Evolutionary conservation across 1,140 invertebrate species (phyloP).

Genomic region (Caenorhabditis briggsae): DNA sequence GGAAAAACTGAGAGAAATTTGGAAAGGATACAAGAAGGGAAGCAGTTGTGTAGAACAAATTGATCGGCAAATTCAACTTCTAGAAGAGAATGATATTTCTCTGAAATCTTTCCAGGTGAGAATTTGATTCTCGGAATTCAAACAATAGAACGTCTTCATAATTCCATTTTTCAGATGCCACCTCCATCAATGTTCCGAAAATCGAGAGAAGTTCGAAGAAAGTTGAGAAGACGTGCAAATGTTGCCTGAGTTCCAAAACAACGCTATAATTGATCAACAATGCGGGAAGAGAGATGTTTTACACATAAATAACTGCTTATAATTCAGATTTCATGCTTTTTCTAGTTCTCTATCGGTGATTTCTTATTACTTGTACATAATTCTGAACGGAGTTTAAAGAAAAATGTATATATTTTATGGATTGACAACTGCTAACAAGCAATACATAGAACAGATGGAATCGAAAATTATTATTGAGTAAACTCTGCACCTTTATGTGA

Average conservation of each 20-base stretch:
- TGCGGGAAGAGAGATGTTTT: slow-evolving; percentile 44
- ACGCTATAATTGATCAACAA: background rate
- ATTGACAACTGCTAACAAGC: too few relatives aligned
- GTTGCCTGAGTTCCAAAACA: background rate
- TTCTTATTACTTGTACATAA: background rate
- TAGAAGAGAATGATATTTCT: slow-evolving; percentile 54
- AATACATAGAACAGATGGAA: too few relatives aligned
- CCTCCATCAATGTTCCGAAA: slow-evolving; percentile 60
- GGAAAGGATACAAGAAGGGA: slow-evolving; percentile 59
- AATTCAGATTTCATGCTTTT: slow-evolving; percentile 1
- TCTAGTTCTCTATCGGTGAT: slow-evolving; percentile 26
- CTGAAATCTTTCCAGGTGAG: slow-evolving; percentile 55
- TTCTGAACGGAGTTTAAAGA: background rate
- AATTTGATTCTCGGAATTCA: background rate
- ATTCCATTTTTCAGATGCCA: slow-evolving; percentile 40
- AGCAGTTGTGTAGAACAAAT: slow-evolving; percentile 46
- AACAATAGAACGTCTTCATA: background rate
- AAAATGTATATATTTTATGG: background rate
- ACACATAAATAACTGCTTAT: slow-evolving; percentile 5
- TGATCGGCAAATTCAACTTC: slow-evolving; percentile 34
- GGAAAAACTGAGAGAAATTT: slow-evolving; percentile 51
- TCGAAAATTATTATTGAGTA: too few relatives aligned
- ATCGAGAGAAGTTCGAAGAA: slow-evolving; percentile 7
- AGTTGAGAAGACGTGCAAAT: slow-evolving; percentile 21
- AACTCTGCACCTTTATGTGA: too few relatives aligned